phyloP scores from a whole-genome alignment of 2,113 vertebrate genomes.

The Oryzias celebensis region DNA sequence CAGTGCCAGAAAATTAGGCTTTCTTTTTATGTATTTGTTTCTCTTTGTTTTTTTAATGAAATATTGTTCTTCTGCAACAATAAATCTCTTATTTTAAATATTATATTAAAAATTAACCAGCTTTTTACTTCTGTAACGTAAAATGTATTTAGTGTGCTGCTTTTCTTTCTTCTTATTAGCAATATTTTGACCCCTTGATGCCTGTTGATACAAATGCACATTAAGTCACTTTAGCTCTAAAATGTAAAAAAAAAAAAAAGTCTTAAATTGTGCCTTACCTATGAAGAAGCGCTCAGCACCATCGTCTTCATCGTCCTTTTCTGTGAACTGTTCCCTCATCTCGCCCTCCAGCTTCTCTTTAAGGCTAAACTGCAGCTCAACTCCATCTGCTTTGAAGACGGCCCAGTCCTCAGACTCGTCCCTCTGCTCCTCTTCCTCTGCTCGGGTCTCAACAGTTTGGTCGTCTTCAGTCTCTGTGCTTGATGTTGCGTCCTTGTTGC shows the following conservation, averaged over 20 bases:
- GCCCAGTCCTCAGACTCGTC: slow-evolving; percentile 53
- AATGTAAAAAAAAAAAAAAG: neutral
- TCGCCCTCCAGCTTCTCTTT: slow-evolving; percentile 51
- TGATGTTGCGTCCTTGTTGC: slow-evolving; percentile 12
- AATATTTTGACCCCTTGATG: no score
- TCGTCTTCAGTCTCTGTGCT: slow-evolving; percentile 34
- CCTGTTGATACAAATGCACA: no score
- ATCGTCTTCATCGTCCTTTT: slow-evolving; percentile 12
- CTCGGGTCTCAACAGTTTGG: slow-evolving; percentile 34
- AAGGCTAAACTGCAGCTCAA: slow-evolving; percentile 68
- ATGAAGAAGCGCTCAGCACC: slow-evolving; percentile 66
- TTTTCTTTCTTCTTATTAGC: no score
- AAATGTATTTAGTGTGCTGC: no score
- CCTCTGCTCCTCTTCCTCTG: slow-evolving; percentile 20
- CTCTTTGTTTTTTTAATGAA: no score
- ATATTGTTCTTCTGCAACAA: no score
- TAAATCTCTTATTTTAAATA: no score
- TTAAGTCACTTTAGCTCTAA: no score
- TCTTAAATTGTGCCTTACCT: slow-evolving; percentile 43
- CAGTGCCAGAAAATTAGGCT: no score
- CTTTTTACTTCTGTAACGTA: no score
- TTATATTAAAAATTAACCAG: no score
- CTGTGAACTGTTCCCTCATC: slow-evolving; percentile 13
- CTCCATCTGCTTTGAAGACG: slow-evolving; percentile 67
- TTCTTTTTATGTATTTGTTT: no score